A percentile compares a stretch with the other conserved stretches of the same genome.
Conservation (phyloP, 2,888 invertebrate genomes). For the Cephus sareptanus region DNA sequence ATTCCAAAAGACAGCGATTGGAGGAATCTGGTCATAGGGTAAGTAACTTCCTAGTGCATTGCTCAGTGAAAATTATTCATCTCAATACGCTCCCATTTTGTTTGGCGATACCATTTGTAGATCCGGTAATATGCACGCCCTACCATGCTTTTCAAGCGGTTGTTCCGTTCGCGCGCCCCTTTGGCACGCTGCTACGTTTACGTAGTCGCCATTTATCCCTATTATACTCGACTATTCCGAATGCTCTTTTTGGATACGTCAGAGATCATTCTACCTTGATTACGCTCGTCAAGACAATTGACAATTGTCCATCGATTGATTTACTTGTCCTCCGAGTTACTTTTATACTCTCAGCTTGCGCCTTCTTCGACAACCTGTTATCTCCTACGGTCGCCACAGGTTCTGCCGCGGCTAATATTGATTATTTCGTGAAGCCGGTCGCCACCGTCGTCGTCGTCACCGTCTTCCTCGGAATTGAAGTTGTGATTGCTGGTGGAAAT, state of each 20-base stretch:
- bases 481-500: neutral
- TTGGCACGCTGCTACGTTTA: conserved; percentile 12
- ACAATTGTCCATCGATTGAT: neutral
- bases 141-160: neutral
- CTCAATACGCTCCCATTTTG: neutral
- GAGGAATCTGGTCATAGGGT: conserved; percentile 64
- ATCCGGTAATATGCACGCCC: neutral
- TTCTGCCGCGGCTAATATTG: conserved; percentile 38
- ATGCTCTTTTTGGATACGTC: neutral
- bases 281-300: neutral
- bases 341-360: neutral
- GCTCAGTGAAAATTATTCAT: neutral
- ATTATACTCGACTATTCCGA: neutral
- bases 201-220: conserved; percentile 49
- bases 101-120: neutral
- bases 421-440: conserved; percentile 34
- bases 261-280: neutral
- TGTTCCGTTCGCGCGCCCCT: conserved; percentile 3
- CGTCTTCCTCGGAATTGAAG: neutral
- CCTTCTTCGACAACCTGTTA: conserved; percentile 50
- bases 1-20: conserved; percentile 66
- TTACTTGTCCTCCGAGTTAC: neutral
- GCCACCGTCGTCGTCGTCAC: neutral
- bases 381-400: conserved; percentile 31
- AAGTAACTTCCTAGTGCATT: conserved; percentile 30